phyloP scores from a whole-genome alignment of 2,797 vertebrate species.

The Apodemus agrarius region DNA sequence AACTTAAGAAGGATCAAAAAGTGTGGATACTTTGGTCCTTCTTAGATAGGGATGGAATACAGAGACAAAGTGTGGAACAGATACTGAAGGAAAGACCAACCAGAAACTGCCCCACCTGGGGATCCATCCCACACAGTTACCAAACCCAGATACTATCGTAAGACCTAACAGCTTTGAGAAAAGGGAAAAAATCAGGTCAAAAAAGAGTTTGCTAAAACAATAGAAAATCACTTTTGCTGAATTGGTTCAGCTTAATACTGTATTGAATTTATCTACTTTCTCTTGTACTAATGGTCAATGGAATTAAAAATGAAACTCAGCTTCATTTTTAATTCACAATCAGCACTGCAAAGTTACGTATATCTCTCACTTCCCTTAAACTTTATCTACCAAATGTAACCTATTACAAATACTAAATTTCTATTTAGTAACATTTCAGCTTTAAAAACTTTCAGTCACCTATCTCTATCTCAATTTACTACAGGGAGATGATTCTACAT shows the following conservation, averaged over 20 bases:
- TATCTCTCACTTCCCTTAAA: neutral
- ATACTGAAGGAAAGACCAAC: too few species aligned
- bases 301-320: neutral
- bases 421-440: neutral
- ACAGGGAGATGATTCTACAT: neutral
- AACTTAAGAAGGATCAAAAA: too few species aligned
- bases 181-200: neutral
- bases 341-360: too few species aligned
- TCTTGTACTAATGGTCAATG: neutral
- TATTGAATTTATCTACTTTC: too few species aligned
- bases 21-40: too few species aligned
- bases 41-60: too few species aligned
- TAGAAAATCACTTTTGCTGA: neutral
- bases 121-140: too few species aligned
- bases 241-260: neutral
- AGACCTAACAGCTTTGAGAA: neutral
- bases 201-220: neutral
- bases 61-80: too few species aligned
- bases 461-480: neutral
- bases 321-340: too few species aligned
- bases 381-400: neutral
- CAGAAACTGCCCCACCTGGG: too few species aligned
- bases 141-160: too few species aligned
- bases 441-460: conserved; percentile 6
- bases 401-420: neutral